Percentiles rank a stretch among this genome's conserved stretches.
Evolutionary conservation across 1,140 invertebrate genomes (phyloP).

Genomic region (Euura lappo): DNA sequence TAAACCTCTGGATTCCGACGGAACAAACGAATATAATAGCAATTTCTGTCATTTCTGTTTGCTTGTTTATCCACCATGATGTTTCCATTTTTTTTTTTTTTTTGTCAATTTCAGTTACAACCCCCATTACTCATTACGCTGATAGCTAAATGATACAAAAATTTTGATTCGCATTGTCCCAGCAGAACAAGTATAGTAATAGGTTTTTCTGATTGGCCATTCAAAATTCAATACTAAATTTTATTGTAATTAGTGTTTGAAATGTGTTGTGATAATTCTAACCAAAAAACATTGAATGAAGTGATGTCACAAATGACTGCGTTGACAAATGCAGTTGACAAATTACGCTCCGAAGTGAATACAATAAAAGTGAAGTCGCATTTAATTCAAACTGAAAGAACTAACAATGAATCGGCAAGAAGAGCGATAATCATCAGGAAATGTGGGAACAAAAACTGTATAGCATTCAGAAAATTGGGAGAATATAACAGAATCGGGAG

Average conservation of each 20-base stretch:
- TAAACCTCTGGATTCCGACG: too few relatives aligned
- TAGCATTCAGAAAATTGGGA: background rate
- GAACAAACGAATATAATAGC: too few relatives aligned
- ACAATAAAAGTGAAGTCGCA: slow-evolving; percentile 8
- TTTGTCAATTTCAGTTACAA: too few relatives aligned
- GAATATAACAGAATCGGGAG: too few relatives aligned
- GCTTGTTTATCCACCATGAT: too few relatives aligned
- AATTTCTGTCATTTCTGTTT: too few relatives aligned
- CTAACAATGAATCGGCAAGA: background rate
- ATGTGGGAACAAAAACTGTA: background rate
- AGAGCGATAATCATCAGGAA: background rate
- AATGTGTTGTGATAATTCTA: background rate
- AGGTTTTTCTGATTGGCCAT: background rate
- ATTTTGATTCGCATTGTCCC: too few relatives aligned
- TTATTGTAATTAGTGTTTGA: background rate
- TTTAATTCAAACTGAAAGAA: background rate
- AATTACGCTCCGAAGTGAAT: slow-evolving; percentile 14
- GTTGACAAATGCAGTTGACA: slow-evolving; percentile 15
- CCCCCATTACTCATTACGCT: too few relatives aligned
- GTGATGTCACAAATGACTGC: slow-evolving; percentile 16
- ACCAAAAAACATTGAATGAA: slow-evolving; percentile 5
- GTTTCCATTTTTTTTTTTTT: too few relatives aligned
- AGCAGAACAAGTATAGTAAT: too few relatives aligned
- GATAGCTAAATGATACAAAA: too few relatives aligned
- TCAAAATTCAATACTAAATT: background rate